Percentiles rank a stretch among this genome's conserved stretches.
Conservation (phyloP, 2,888 invertebrate species). For the Hedya salicella region DNA sequence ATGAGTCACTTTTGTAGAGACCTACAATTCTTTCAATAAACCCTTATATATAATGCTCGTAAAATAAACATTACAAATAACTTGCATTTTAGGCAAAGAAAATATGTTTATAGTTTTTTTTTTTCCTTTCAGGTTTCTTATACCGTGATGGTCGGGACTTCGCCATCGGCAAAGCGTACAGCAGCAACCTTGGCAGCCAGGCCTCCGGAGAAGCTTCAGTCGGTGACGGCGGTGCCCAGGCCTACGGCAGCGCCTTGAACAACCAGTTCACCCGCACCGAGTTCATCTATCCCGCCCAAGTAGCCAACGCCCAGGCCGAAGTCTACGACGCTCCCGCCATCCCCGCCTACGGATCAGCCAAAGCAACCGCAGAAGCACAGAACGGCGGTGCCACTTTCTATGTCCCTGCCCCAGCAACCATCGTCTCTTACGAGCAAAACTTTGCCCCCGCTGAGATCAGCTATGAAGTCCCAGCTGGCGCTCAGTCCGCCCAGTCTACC, state of each 20-base stretch:
- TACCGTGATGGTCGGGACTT: conserved; percentile 72
- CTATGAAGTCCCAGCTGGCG: conserved; percentile 51
- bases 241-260: conserved; percentile 58
- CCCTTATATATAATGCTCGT: too few species aligned
- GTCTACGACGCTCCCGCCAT: conserved; percentile 53
- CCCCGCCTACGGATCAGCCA: conserved; percentile 52
- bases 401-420: conserved; percentile 66
- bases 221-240: conserved; percentile 58
- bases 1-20: too few species aligned
- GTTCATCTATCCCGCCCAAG: conserved; percentile 59
- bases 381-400: conserved; percentile 62
- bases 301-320: conserved; percentile 59
- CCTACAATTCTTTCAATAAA: too few species aligned
- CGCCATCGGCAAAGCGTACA: conserved; percentile 65
- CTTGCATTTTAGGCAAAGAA: too few species aligned
- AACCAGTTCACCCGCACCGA: conserved; percentile 58
- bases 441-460: conserved; percentile 59
- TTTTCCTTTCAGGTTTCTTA: conserved; percentile 57
- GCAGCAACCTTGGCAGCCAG: conserved; percentile 57
- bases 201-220: conserved; percentile 65
- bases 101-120: background rate
- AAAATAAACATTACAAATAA: too few species aligned
- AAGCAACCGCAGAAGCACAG: conserved; percentile 53
- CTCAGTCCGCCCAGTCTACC: conserved; percentile 62
- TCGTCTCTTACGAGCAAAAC: conserved; percentile 73